These are phyloP conservation scores for Caenorhabditis parvicauda DNA, from an alignment of 2,888 invertebrate genomes.

Conservation along the genomic window DNA sequence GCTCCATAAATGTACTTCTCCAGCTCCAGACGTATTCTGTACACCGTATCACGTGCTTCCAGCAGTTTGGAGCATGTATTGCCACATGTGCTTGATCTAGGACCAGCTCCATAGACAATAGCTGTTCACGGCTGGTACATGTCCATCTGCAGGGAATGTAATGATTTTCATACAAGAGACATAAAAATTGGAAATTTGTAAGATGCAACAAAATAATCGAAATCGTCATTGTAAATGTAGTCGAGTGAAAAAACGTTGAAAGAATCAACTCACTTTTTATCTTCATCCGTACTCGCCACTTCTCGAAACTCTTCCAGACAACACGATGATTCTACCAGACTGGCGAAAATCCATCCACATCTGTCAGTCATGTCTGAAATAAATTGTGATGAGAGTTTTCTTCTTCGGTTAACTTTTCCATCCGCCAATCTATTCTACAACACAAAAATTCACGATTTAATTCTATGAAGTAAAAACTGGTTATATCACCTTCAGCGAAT, in stretches of 20 bases:
- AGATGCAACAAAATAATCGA: too few species aligned
- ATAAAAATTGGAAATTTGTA: too few species aligned
- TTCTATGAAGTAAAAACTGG: too few species aligned
- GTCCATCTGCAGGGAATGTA: constrained; percentile 9
- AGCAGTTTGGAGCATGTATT: constrained; percentile 87
- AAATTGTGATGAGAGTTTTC: too few species aligned
- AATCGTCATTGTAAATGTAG: too few species aligned
- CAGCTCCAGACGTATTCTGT: constrained; percentile 87
- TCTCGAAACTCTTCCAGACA: constrained; percentile 69
- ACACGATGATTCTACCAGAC: constrained; percentile 84
- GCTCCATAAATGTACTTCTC: constrained; percentile 76
- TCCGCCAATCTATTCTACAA: too few species aligned
- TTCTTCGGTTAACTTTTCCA: too few species aligned
- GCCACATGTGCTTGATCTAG: constrained; percentile 84
- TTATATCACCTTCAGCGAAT: neutral
- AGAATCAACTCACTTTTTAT: constrained; percentile 32
- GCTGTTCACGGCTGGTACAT: constrained; percentile 70
- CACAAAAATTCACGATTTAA: too few species aligned
- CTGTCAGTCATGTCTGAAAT: constrained; percentile 62
- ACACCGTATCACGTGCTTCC: constrained; percentile 89
- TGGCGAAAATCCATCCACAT: constrained; percentile 83
- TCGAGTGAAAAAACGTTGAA: too few species aligned
- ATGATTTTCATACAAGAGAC: too few species aligned
- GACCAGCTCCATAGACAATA: constrained; percentile 86
- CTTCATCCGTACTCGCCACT: constrained; percentile 40